A percentile compares a stretch with the other conserved stretches of the same genome.
phyloP scores from a whole-genome alignment of 2,113 vertebrate genomes.

The Ellobius talpinus region DNA sequence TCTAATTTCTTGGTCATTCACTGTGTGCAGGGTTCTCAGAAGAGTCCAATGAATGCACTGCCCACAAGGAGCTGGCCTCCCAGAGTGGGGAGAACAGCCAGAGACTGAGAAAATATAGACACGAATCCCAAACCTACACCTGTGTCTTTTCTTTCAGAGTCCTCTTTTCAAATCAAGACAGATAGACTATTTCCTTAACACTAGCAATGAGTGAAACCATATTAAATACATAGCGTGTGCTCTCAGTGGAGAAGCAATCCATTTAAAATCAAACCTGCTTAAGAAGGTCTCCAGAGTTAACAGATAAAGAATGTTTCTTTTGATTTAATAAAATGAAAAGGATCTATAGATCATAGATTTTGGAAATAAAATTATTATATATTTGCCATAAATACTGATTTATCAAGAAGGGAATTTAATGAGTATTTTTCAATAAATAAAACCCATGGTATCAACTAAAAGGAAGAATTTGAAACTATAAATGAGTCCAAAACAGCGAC shows the following conservation, averaged over 20 bases:
- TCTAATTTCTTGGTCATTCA: too few species aligned
- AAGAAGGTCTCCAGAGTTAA: background rate
- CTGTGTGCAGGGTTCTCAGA: accelerated
- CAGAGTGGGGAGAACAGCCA: too few species aligned
- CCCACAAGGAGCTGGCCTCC: background rate
- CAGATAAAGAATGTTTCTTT: background rate
- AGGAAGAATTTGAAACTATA: background rate
- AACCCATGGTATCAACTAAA: background rate
- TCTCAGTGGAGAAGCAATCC: accelerated
- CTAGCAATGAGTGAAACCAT: too few species aligned
- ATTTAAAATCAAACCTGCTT: background rate
- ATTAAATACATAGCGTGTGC: too few species aligned
- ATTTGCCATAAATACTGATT: background rate
- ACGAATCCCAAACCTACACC: background rate
- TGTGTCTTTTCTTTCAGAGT: background rate
- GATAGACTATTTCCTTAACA: background rate
- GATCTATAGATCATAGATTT: background rate
- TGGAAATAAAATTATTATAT: background rate
- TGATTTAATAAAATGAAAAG: background rate
- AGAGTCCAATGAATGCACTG: background rate
- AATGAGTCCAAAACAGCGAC: background rate
- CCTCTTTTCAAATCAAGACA: background rate
- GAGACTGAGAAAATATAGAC: background rate
- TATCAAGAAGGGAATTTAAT: background rate
- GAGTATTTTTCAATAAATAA: slow-evolving; percentile 17